A percentile compares a stretch with the other conserved stretches of the same genome.
Evolutionary conservation across 2,888 invertebrate genomes (phyloP).

Genomic region (Ctena decussata): DNA sequence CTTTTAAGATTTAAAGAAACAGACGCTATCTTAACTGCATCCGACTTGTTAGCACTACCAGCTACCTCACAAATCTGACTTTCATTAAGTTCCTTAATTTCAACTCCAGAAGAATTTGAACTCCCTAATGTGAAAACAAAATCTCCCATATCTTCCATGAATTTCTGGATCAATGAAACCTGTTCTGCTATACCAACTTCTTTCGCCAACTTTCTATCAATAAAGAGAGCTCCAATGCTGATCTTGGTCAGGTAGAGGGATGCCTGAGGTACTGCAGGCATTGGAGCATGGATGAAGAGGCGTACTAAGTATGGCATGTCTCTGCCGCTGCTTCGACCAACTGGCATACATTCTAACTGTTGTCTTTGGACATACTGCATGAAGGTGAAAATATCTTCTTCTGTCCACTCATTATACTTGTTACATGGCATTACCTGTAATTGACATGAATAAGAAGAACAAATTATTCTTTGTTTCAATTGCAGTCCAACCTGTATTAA

Average conservation of each 20-base stretch:
- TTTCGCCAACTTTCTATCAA: slow-evolving; percentile 29
- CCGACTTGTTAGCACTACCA: not conserved
- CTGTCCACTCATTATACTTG: slow-evolving; percentile 75
- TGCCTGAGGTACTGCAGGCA: not conserved
- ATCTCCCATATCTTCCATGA: slow-evolving; percentile 51
- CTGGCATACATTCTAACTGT: slow-evolving; percentile 60
- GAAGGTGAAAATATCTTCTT: slow-evolving; percentile 70
- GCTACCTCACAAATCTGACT: not conserved
- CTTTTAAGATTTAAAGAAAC: not conserved
- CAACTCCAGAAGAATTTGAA: not conserved
- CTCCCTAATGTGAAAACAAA: slow-evolving; percentile 28
- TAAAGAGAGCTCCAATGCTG: not conserved
- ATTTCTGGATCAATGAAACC: slow-evolving; percentile 46
- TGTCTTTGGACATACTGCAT: slow-evolving; percentile 64
- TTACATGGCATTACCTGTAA: slow-evolving; percentile 74
- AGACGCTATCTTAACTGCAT: not conserved
- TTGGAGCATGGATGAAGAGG: slow-evolving; percentile 59
- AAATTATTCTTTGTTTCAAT: no score
- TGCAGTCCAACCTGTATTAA: no score
- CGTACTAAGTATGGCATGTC: slow-evolving; percentile 67
- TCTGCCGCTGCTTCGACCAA: slow-evolving; percentile 41
- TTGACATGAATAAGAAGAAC: no score
- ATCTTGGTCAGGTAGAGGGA: not conserved
- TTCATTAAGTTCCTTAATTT: slow-evolving; percentile 30
- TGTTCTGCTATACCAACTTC: slow-evolving; percentile 45